A percentile compares a stretch with the other conserved stretches of the same genome.
phyloP scores from a whole-genome alignment of 2,797 vertebrate species.

The Naso thynnoides region DNA sequence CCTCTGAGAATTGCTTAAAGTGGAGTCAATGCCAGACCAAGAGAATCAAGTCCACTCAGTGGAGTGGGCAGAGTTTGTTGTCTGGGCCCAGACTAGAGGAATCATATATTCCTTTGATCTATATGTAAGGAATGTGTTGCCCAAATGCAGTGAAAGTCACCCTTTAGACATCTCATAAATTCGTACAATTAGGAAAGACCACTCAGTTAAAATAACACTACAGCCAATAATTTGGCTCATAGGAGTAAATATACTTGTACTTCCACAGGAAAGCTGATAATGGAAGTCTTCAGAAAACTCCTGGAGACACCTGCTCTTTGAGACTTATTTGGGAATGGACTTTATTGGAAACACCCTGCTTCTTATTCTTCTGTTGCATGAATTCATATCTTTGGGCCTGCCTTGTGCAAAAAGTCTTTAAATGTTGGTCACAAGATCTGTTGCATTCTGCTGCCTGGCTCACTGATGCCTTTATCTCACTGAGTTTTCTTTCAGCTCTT shows the following conservation, averaged over 20 bases:
- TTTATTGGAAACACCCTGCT: conserved; percentile 5
- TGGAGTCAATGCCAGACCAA: too few species aligned
- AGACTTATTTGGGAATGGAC: conserved; percentile 15
- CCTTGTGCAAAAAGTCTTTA: not conserved
- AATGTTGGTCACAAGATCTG: not conserved
- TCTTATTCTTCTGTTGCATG: not conserved
- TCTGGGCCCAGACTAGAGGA: too few species aligned
- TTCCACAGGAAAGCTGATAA: conserved; percentile 9
- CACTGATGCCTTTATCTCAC: not conserved
- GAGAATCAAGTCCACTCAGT: too few species aligned
- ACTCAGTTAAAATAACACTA: conserved; percentile 2
- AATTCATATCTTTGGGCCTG: conserved; percentile 13
- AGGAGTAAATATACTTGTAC: not conserved
- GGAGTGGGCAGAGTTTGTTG: too few species aligned
- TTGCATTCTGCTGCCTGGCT: not conserved
- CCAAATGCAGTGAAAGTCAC: too few species aligned
- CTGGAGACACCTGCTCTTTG: not conserved
- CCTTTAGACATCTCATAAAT: not conserved
- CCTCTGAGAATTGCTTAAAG: too few species aligned
- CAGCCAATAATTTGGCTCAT: not conserved
- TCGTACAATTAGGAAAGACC: not conserved
- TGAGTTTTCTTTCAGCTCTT: not conserved
- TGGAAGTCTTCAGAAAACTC: conserved; percentile 13
- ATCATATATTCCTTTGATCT: not conserved
- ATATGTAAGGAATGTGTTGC: not conserved